A percentile compares a stretch with the other conserved stretches of the same genome.
Evolutionary conservation across 2,888 invertebrate genomes (phyloP).

Genomic region (Nemotelus pantherinus): DNA sequence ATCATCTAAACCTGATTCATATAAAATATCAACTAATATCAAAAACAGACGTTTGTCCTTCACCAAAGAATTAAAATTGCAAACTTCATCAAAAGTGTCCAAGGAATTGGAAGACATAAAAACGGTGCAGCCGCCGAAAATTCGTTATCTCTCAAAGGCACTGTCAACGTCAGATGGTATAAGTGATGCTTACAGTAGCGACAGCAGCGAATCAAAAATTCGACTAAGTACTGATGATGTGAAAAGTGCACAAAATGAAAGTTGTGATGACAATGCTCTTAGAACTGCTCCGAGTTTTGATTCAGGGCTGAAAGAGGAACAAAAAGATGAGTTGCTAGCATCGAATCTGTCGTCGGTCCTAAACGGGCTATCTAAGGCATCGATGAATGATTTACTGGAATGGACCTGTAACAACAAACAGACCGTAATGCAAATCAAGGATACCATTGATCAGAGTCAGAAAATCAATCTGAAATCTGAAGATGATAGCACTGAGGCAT

Average conservation of each 20-base stretch:
- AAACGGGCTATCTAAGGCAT: slow-evolving; percentile 11
- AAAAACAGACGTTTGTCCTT: too few relatives aligned
- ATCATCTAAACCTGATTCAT: too few relatives aligned
- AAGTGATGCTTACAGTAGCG: slow-evolving; percentile 21
- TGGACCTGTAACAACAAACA: slow-evolving; percentile 35
- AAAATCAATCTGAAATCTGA: not conserved
- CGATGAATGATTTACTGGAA: slow-evolving; percentile 35
- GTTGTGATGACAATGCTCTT: too few relatives aligned
- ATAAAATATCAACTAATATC: too few relatives aligned
- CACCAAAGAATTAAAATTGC: too few relatives aligned
- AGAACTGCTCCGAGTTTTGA: too few relatives aligned
- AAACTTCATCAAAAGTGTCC: too few relatives aligned
- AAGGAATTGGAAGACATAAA: not conserved
- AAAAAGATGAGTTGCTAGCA: not conserved
- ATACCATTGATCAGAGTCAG: slow-evolving; percentile 31
- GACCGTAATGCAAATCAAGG: slow-evolving; percentile 26
- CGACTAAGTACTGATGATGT: not conserved
- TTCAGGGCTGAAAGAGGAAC: too few relatives aligned
- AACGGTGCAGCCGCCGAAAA: not conserved
- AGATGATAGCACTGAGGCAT: not conserved
- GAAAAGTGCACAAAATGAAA: too few relatives aligned
- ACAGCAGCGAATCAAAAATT: slow-evolving; percentile 29
- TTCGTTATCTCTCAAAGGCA: slow-evolving; percentile 1
- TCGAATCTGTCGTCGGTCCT: slow-evolving; percentile 8
- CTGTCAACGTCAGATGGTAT: slow-evolving; percentile 16